Percentiles rank a stretch among this genome's conserved stretches.
Evolutionary conservation across 2,888 invertebrate genomes (phyloP).

Genomic region (Resseliella maxima): DNA sequence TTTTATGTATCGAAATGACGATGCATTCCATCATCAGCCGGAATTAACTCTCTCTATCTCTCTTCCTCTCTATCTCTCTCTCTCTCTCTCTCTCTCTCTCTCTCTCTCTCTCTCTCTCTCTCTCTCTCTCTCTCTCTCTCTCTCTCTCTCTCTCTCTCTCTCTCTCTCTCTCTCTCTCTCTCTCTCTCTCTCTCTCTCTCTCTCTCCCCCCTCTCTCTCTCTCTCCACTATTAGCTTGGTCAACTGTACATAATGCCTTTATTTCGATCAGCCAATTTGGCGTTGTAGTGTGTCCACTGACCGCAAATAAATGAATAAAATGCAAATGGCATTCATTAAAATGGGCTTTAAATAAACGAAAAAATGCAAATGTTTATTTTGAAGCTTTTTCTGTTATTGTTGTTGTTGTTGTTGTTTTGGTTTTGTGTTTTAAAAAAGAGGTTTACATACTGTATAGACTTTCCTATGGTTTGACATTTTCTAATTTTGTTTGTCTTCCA

Average conservation of each 20-base stretch:
- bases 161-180: background rate
- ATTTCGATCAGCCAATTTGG: background rate
- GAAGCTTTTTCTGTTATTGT: background rate
- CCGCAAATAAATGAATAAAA: slow-evolving; percentile 29
- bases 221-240: background rate
- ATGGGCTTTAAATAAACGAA: background rate
- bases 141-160: background rate
- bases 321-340: slow-evolving; percentile 33
- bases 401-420: background rate
- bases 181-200: background rate
- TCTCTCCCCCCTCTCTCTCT: too few species aligned
- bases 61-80: background rate
- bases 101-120: background rate
- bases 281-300: background rate
- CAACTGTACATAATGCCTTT: background rate
- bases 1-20: slow-evolving; percentile 31
- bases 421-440: background rate
- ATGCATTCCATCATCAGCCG: background rate
- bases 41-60: background rate
- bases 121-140: background rate
- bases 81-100: background rate
- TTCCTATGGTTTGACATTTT: background rate
- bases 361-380: background rate
- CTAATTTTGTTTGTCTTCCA: slow-evolving; percentile 2
- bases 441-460: background rate